Percentiles rank a stretch among this genome's conserved stretches.
These are phyloP conservation scores for Antheraea mylitta DNA, from an alignment of 1,140 invertebrate species.

Conservation along the genomic window DNA sequence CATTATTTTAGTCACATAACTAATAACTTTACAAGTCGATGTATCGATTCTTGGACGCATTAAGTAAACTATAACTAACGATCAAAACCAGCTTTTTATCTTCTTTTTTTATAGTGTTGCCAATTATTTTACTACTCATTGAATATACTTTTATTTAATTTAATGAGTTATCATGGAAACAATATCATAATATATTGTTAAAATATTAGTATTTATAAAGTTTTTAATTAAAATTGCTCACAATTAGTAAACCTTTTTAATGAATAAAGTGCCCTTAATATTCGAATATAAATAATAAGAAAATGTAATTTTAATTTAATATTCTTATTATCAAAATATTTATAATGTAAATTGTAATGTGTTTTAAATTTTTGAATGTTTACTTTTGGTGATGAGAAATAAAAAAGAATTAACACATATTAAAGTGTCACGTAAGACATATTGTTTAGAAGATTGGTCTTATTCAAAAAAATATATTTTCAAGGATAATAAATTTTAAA, in stretches of 20 bases:
- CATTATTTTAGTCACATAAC: slow-evolving; percentile 24
- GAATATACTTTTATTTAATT: not conserved
- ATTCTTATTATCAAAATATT: not conserved
- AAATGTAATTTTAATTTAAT: not conserved
- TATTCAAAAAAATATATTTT: too few relatives aligned
- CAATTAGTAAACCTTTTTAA: not conserved
- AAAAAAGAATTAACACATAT: not conserved
- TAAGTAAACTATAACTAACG: not conserved
- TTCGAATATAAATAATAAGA: not conserved
- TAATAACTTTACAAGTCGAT: slow-evolving; percentile 6
- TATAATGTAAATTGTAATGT: not conserved
- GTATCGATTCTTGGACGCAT: not conserved
- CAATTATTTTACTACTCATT: not conserved
- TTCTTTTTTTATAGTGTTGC: not conserved
- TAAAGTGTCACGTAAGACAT: not conserved
- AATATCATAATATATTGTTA: not conserved
- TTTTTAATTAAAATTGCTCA: not conserved
- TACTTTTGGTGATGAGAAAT: not conserved
- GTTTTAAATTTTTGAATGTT: not conserved
- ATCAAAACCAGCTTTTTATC: not conserved
- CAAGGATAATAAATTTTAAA: too few relatives aligned
- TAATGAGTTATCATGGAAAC: not conserved
- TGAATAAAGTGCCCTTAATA: not conserved
- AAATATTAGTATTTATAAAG: not conserved
- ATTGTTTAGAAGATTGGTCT: too few relatives aligned